phyloP scores from a whole-genome alignment of 2,113 vertebrate species.

The Stigmatopora argus region DNA sequence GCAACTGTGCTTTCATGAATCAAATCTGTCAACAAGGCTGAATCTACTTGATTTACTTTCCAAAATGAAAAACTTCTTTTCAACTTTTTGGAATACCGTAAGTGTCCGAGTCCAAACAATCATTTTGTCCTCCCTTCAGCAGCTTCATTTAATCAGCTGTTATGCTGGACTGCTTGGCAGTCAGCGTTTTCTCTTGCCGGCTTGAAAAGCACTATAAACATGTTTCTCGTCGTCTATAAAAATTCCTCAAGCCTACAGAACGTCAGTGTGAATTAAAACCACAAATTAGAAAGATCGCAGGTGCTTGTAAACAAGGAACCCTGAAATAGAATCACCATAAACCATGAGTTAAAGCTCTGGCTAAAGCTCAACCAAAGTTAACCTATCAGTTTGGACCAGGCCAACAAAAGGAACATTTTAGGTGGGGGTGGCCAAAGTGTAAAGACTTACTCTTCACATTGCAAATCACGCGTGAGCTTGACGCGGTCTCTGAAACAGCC shows the following conservation, averaged over 20 bases:
- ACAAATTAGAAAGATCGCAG: background rate
- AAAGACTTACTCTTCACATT: conserved; percentile 79
- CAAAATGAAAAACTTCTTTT: background rate
- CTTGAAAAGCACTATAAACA: background rate
- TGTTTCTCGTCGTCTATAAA: background rate
- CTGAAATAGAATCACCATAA: conserved; percentile 1
- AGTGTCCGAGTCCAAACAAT: background rate
- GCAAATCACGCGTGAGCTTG: conserved; percentile 82
- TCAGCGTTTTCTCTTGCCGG: background rate
- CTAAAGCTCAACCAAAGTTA: background rate
- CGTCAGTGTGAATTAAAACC: background rate
- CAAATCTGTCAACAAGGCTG: background rate
- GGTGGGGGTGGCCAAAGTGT: background rate
- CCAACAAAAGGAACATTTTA: background rate
- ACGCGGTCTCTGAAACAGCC: conserved; percentile 86
- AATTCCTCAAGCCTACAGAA: background rate
- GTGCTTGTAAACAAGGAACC: background rate
- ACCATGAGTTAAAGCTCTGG: background rate
- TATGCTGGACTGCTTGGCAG: background rate
- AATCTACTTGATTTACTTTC: background rate
- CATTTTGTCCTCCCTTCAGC: background rate
- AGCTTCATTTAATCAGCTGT: conserved; percentile 4
- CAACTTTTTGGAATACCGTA: background rate
- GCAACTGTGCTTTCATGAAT: background rate
- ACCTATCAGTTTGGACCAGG: background rate